These are phyloP conservation scores for Patella ulyssiponensis DNA, from an alignment of 2,888 invertebrate genomes.

Conservation along the genomic window DNA sequence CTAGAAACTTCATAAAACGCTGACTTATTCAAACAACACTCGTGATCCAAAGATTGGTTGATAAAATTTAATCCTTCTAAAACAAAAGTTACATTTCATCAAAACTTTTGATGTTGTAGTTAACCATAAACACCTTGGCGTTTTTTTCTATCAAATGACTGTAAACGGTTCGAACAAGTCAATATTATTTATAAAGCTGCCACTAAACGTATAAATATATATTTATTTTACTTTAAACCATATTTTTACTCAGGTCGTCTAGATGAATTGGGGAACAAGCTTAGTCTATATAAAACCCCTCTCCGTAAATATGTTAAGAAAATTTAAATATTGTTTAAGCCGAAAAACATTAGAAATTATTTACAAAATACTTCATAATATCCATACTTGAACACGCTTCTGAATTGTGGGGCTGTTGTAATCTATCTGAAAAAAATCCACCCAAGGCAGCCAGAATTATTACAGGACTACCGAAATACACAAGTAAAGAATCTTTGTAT, in stretches of 20 bases:
- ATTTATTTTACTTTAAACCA: no score
- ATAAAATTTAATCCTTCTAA: slow-evolving; percentile 23
- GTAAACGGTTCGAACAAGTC: slow-evolving; percentile 17
- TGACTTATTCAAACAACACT: slow-evolving; percentile 7
- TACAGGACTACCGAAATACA: no score
- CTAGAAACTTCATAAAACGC: not conserved
- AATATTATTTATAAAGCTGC: slow-evolving; percentile 15
- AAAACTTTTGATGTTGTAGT: not conserved
- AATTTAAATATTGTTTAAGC: slow-evolving; percentile 13
- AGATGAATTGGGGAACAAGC: no score
- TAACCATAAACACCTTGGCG: slow-evolving; percentile 23
- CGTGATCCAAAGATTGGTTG: slow-evolving; percentile 18
- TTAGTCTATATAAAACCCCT: no score
- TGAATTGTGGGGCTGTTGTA: no score
- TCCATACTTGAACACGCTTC: no score
- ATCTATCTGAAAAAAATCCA: no score
- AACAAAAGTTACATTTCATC: slow-evolving; percentile 14
- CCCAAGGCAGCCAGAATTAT: no score
- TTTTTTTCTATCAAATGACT: slow-evolving; percentile 23
- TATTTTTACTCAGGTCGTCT: no score
- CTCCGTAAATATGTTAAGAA: not conserved
- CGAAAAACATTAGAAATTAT: slow-evolving; percentile 20
- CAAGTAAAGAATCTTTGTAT: no score
- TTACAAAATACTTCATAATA: no score
- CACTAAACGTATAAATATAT: slow-evolving; percentile 18